Conservation (phyloP, 2,888 invertebrate species). For the Ennomos erosarius region DNA sequence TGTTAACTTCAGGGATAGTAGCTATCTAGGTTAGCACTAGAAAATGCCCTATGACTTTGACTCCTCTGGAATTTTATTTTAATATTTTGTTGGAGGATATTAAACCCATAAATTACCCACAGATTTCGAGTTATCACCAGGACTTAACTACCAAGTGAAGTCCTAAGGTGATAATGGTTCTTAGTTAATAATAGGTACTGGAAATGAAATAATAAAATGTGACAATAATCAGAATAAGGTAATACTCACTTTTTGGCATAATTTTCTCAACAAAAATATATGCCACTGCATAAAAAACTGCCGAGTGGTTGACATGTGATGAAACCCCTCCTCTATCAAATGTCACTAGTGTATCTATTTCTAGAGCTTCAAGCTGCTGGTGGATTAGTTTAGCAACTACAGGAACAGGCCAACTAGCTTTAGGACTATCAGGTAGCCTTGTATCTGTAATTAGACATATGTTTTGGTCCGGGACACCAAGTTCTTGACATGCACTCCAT, state of each 20-base stretch:
- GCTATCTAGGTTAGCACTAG: too few relatives aligned
- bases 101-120: too few relatives aligned
- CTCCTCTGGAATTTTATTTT: too few relatives aligned
- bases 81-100: too few relatives aligned
- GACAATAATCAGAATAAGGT: too few relatives aligned
- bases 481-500: slow-evolving; percentile 90
- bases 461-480: slow-evolving; percentile 92
- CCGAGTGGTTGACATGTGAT: slow-evolving; percentile 95
- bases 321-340: slow-evolving; percentile 98
- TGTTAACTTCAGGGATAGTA: too few relatives aligned
- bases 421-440: slow-evolving; percentile 91
- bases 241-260: slow-evolving; percentile 88
- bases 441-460: slow-evolving; percentile 90
- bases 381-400: slow-evolving; percentile 75
- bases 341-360: slow-evolving; percentile 94
- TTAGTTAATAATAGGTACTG: too few relatives aligned
- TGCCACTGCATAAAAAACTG: slow-evolving; percentile 92
- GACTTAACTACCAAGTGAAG: too few relatives aligned
- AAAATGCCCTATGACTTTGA: too few relatives aligned
- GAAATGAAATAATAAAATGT: too few relatives aligned
- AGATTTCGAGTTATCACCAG: too few relatives aligned
- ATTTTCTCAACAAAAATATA: slow-evolving; percentile 91
- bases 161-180: too few relatives aligned
- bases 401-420: slow-evolving; percentile 89
- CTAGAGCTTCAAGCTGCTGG: slow-evolving; percentile 88